Evolutionary conservation across 1,140 invertebrate genomes (phyloP).

Genomic region (Temnothorax curvispinosus): DNA sequence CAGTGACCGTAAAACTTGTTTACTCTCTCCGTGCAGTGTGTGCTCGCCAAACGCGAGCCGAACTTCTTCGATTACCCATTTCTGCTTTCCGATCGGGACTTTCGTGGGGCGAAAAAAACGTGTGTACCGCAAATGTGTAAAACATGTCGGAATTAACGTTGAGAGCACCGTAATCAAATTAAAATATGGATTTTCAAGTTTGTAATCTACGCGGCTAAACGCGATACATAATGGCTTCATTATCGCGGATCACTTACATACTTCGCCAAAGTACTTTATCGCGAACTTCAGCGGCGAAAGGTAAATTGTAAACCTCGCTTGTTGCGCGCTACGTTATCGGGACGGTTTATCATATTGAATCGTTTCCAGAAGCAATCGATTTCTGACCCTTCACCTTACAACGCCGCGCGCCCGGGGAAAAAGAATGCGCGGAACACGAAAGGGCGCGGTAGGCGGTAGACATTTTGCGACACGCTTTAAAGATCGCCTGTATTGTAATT

Average conservation of each 20-base stretch:
- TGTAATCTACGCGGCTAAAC: conserved; percentile 6
- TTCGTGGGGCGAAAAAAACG: background rate
- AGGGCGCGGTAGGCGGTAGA: conserved; percentile 28
- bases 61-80: conserved; percentile 40
- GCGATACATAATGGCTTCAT: conserved; percentile 30
- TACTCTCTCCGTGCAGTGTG: conserved; percentile 7
- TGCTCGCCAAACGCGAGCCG: conserved; percentile 21
- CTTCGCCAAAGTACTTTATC: conserved; percentile 17
- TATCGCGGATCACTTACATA: conserved; percentile 33
- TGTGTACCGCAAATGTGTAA: background rate
- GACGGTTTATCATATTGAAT: conserved; percentile 57
- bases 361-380: conserved; percentile 47
- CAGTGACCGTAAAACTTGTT: conserved; percentile 29
- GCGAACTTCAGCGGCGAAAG: conserved; percentile 32
- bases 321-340: conserved; percentile 31
- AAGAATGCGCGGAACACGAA: conserved; percentile 35
- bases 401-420: background rate
- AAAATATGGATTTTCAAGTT: background rate
- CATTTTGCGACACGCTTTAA: conserved; percentile 51
- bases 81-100: conserved; percentile 2
- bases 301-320: conserved; percentile 53
- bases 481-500: conserved; percentile 25
- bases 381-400: conserved; percentile 48
- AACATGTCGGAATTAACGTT: background rate
- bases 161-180: background rate